Evolutionary conservation across 92 coral and sea anemone genomes (phyloP), one percentile per base, ranked within the genome.

Genomic region (Porites cylindrica): DNA sequence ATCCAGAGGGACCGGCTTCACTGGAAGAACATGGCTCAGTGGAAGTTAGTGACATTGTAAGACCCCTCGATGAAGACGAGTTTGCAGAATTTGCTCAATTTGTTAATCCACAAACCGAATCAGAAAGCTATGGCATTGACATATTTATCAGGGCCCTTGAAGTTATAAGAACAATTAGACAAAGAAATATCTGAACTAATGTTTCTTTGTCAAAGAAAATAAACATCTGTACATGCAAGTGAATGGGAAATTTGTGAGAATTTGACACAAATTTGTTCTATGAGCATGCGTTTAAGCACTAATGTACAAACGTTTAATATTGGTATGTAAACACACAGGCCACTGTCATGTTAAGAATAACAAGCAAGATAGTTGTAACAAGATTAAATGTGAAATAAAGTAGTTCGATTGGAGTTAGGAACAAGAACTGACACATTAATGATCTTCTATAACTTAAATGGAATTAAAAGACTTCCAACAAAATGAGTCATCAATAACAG

Each of bases 101-200:
- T 68, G 68, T 89, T 66, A 71, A 89, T 84, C 92, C 92, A 66
- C 72, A 75, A 51, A 69, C 78, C 51, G 85, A 89, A 75, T 89
- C 92, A 20, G 82, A 78, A 69, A 72, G 80, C 88, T 84, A 70
- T 83, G 89, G 92, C 50, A 84, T 89, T 83, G 92, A 84, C 84
- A 84, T 88, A 69, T 88, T 82, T 82, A 58, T 82, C 56, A 88
- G 61, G 54, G 86, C 75, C 58, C 75, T 81, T 76, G 78, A 74
- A 74, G 78, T 74, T 74, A 74, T 74, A 74, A 74, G 78, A 74
- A 17, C 62, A 74, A 74, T 74, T 74, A 63, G 9, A 74, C 78
- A 74, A 74, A 74, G 78, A 74, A 74, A 74, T 74, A 74, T 74
- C 60, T 74, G 78, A 74, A 74, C 78, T 73, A 47, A 72, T 72